Percentiles rank a stretch among this genome's conserved stretches.
These are phyloP conservation scores for Dicrostonyx torquatus DNA, from an alignment of 2,797 vertebrate genomes.

Conservation along the genomic window DNA sequence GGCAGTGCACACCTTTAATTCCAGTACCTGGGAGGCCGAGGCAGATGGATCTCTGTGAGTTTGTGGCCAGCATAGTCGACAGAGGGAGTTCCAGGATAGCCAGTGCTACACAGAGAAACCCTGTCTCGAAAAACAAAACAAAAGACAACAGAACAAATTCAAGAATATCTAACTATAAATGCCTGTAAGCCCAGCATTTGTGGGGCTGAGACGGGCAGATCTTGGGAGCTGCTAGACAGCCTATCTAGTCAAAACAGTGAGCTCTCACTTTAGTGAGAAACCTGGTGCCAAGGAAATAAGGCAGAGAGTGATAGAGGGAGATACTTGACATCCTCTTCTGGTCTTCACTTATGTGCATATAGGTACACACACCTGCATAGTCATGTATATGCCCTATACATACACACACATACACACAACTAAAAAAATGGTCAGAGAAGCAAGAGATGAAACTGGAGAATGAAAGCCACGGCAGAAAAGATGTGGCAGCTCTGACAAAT, in stretches of 20 bases:
- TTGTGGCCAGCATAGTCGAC: background rate
- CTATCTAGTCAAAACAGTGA: background rate
- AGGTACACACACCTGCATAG: background rate
- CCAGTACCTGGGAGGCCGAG: background rate
- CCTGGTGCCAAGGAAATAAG: background rate
- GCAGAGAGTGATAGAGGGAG: background rate
- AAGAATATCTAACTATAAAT: background rate
- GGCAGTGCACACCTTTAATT: background rate
- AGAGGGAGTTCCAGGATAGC: background rate
- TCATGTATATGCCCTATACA: background rate
- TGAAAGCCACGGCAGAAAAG: constrained; percentile 5
- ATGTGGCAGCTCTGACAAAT: constrained; percentile 10
- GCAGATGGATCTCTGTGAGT: background rate
- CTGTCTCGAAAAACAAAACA: background rate
- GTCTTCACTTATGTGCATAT: background rate
- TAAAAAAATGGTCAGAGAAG: background rate
- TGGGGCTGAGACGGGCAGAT: background rate
- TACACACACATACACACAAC: background rate
- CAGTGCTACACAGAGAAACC: background rate
- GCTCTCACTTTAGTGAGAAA: background rate
- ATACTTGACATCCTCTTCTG: background rate
- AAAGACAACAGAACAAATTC: background rate
- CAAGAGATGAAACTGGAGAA: constrained; percentile 17
- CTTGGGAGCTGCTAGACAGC: background rate
- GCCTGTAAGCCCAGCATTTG: background rate